A percentile compares a stretch with the other conserved stretches of the same genome.
Conservation (phyloP, 2,797 vertebrate species). For the Pristis pectinata region DNA sequence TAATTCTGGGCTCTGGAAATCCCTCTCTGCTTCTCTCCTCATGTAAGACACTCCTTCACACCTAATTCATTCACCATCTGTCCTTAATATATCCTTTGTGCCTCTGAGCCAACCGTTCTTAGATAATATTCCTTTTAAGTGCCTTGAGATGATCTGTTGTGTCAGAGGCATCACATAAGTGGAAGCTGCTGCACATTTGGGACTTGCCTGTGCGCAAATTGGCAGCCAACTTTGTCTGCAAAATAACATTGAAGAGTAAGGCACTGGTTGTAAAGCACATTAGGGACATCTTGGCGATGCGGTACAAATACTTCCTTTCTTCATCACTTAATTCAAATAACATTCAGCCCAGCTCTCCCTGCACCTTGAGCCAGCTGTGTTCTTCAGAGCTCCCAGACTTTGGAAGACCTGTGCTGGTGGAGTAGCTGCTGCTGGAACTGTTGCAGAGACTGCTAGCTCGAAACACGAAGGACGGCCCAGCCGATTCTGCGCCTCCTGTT, state of each 20-base stretch:
- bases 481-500: background rate
- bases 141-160: too few species aligned
- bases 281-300: background rate
- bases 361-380: background rate
- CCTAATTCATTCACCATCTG: too few species aligned
- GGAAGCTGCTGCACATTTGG: background rate
- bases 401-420: background rate
- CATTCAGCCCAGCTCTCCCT: background rate
- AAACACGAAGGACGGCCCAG: background rate
- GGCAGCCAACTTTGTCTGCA: background rate
- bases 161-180: too few species aligned
- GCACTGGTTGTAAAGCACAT: background rate
- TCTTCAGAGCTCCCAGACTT: background rate
- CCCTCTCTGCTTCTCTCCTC: too few species aligned
- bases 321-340: background rate
- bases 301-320: background rate
- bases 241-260: background rate
- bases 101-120: too few species aligned
- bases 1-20: too few species aligned
- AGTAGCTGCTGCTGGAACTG: background rate
- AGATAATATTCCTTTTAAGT: too few species aligned
- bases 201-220: background rate
- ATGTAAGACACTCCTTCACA: too few species aligned
- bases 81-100: too few species aligned
- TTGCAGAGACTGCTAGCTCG: too few species aligned